phyloP scores from a whole-genome alignment of 2,113 vertebrate genomes.

The Nothocercus julius region DNA sequence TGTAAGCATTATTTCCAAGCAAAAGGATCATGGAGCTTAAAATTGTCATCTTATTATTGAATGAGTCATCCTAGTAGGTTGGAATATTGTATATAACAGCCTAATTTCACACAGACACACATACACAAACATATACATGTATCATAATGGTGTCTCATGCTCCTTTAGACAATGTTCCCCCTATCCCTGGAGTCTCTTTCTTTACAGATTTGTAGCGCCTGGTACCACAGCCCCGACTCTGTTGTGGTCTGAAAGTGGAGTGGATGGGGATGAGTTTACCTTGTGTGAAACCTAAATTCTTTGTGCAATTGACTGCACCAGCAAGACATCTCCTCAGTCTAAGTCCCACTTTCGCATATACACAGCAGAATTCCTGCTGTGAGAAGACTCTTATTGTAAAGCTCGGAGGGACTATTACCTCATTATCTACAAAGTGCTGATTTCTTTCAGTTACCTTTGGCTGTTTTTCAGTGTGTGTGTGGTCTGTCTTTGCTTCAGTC shows the following conservation, averaged over 20 bases:
- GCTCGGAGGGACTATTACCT: not conserved
- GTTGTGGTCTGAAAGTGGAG: not conserved
- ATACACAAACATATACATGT: not conserved
- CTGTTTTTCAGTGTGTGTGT: not conserved
- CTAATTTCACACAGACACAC: rapidly evolving
- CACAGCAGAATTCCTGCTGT: not conserved
- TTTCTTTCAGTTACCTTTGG: not conserved
- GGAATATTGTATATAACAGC: not conserved
- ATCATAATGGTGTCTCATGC: not conserved
- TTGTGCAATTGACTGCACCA: not conserved
- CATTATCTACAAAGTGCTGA: not conserved
- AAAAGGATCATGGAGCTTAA: not conserved
- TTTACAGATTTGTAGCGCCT: not conserved
- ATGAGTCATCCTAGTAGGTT: not conserved
- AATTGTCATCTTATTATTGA: not conserved
- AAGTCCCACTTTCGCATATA: not conserved
- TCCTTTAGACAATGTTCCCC: not conserved
- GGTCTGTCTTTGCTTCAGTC: not conserved
- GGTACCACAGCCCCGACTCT: not conserved
- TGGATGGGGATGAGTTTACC: not conserved
- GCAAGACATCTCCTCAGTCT: not conserved
- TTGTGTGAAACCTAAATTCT: not conserved
- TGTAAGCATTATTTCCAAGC: not conserved
- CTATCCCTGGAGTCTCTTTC: not conserved
- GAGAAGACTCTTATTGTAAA: not conserved